Evolutionary conservation across 2,113 vertebrate genomes (phyloP).

Genomic region (Megalops atlanticus): DNA sequence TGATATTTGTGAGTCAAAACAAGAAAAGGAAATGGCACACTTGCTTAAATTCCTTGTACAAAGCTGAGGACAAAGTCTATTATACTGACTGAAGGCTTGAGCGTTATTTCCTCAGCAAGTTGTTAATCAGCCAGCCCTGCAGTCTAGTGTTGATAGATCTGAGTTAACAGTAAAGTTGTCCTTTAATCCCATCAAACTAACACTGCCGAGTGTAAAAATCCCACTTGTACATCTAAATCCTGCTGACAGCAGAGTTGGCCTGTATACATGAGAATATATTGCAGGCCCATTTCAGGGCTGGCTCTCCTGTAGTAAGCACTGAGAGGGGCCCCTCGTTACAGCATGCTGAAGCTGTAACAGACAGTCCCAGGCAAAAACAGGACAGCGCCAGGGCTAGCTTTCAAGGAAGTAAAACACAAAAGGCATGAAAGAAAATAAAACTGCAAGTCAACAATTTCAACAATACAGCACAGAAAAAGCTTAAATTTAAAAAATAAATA

Average conservation of each 20-base stretch:
- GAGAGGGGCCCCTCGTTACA: neutral
- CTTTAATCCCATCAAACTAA: neutral
- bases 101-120: neutral
- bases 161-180: neutral
- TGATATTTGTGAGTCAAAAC: neutral
- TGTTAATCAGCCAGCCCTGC: neutral
- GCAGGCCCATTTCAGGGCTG: neutral
- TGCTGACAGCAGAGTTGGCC: neutral
- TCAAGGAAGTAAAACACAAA: too few species aligned
- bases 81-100: neutral
- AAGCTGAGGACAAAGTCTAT: neutral
- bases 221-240: conserved; percentile 1
- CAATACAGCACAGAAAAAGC: too few species aligned
- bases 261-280: conserved; percentile 4
- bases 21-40: neutral
- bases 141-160: neutral
- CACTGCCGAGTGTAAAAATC: neutral
- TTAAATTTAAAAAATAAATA: too few species aligned
- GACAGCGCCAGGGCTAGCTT: too few species aligned
- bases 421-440: too few species aligned
- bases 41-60: neutral
- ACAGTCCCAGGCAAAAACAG: too few species aligned
- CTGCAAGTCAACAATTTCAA: too few species aligned
- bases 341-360: neutral
- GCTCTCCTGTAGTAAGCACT: neutral